Evolutionary conservation across 2,797 vertebrate genomes (phyloP), one percentile per base, ranked within the genome.

Genomic region (Neomorphus geoffroyi): DNA sequence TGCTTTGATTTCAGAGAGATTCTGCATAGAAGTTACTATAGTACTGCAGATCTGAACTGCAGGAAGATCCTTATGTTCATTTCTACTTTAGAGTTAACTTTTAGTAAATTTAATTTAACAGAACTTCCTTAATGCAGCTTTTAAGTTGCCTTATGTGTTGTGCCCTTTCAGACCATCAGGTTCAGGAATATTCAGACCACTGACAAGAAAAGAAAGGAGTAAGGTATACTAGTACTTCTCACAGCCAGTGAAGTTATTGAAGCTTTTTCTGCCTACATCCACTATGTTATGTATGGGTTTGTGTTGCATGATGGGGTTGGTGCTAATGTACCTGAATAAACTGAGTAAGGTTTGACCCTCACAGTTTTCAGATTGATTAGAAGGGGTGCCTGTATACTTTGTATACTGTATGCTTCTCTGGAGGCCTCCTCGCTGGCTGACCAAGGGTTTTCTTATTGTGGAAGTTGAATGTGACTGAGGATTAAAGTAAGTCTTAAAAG

Each of bases 21-120:
- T 56, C 16, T 86, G 16, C 12, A 6, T 54, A 70, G 65, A 70
- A 65, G 28, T 57, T 77, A 32, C 43, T 80, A 26, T n/a, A 72
- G 26, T 13, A 30, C 3, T 72, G 53, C 43, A 70, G 33, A 22
- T 62, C 32, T 70, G 37, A 74, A 30, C 53, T 83, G 27, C 62
- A 56, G 45, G 19, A 71, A 41, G 58, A 69, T 17, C 4, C 16
- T 6, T 4, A 10, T 1, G 0, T 81, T 5, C 23, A 1, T 50
- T 83, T 77, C 58, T 33, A 58, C 51, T 45, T 60, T 32, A 33
- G 33, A 53, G 13, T 67, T 70, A 73, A 15, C 19, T 43, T 62
- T 13, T 10, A 48, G 8, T 35, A 48, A 32, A 83, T 37, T 48
- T 75, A 39, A 51, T 54, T 45, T 71, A 67, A 43, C 0, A 13